Evolutionary conservation across 2,113 vertebrate genomes (phyloP).

Genomic region (Zapornia atra): DNA sequence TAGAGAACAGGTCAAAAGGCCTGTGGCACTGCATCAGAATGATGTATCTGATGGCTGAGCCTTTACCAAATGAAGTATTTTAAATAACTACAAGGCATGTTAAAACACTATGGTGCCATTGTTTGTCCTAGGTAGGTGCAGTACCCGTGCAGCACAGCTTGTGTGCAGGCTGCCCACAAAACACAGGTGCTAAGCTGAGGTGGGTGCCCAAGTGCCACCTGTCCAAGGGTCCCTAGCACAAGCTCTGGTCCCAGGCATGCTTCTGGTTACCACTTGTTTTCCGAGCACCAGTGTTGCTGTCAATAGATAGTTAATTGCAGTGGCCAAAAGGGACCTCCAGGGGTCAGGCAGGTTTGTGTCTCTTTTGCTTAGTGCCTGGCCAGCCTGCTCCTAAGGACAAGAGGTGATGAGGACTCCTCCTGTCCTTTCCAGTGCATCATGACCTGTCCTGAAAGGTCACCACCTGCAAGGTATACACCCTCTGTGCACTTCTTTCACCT

Average conservation of each 20-base stretch:
- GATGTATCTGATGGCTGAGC: background rate
- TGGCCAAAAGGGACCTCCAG: background rate
- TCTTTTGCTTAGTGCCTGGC: background rate
- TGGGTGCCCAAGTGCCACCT: too few species aligned
- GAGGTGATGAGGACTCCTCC: rapidly evolving
- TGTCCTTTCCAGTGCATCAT: background rate
- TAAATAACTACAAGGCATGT: background rate
- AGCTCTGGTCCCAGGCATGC: rapidly evolving
- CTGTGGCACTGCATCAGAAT: background rate
- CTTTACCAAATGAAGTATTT: background rate
- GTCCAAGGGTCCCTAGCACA: background rate
- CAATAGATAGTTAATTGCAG: background rate
- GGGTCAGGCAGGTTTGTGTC: background rate
- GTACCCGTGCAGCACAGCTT: background rate
- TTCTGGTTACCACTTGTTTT: background rate
- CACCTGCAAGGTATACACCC: too few species aligned
- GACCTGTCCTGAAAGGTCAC: background rate
- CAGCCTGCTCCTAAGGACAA: background rate
- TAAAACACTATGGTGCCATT: background rate
- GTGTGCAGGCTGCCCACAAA: background rate
- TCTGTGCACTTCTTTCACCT: background rate
- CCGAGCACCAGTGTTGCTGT: background rate
- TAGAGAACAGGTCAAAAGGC: background rate
- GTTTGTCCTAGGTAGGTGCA: background rate
- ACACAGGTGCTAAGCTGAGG: rapidly evolving